Base-by-base conservation (phyloP, 2,113 vertebrate genomes). In the Daphoenositta chrysoptera region DNA sequence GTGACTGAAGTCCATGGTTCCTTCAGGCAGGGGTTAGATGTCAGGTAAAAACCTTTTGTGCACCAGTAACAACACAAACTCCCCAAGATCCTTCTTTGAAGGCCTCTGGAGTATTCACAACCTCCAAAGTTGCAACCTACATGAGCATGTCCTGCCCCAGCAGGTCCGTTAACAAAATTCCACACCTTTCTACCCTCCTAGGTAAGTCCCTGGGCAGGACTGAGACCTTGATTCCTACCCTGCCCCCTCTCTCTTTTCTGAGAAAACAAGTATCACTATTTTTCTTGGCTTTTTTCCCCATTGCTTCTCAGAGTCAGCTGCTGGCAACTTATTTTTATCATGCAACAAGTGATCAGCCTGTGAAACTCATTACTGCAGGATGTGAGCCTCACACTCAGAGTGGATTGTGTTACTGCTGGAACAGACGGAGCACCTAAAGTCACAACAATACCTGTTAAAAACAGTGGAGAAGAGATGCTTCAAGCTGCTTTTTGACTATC, bases 311-410 rank as follows among this genome's bases (percentile, higher is more conserved):
- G 39, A 87, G 65, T 83, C 75, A 85, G 47, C 66, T 72, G 48
- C 61, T 56, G n/a, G 19, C 61, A 76, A 27, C 1, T 4, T 66
- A 39, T 78, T 93, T 90, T 87, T 80, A 21, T 57, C 53, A 69
- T 64, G 88, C 61, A 90, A 92, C 85, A 85, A 75, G 60, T 87
- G 73, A 87, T 79, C 21, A 61, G 57, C 23, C 65, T 33, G 45
- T 57, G 85, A 71, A 82, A 79, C 28, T 89, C 57, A 33, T 57
- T 83, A 8, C 50, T 27, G 26, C 22, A 44, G 53, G 78, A 61
- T 30, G 44, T 24, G 66, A 91, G 65, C 33, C 70, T 79, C 3
- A 2, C 48, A 63, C 71, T 93, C 79, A 48, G 51, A 75, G 53
- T 14, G 53, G 61, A 37, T 42, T 37, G 40, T 31, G 45, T 17